A percentile compares a stretch with the other conserved stretches of the same genome.
Evolutionary conservation across 2,888 invertebrate genomes (phyloP).

Genomic region (Drosophila paramelanica): DNA sequence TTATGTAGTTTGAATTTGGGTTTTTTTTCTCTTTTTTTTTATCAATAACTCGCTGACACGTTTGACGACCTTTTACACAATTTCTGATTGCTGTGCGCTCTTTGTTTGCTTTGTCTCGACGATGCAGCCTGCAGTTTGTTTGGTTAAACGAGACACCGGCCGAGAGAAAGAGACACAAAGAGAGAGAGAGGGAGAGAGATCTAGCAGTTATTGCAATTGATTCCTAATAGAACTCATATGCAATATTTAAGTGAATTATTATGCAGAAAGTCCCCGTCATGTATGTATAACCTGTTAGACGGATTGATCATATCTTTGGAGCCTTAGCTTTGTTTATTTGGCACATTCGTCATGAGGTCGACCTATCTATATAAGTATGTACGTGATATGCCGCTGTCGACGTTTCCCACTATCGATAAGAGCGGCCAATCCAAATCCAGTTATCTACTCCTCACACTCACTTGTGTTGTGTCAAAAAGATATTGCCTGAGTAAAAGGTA

Average conservation of each 20-base stretch:
- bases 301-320: constrained; percentile 32
- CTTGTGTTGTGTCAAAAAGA: constrained; percentile 30
- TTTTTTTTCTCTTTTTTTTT: constrained; percentile 34
- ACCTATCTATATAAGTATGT: constrained; percentile 50
- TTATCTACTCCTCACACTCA: constrained; percentile 58
- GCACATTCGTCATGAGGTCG: constrained; percentile 60
- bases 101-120: constrained; percentile 48
- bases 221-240: neutral
- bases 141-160: constrained; percentile 18
- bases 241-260: neutral
- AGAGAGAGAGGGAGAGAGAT: too few species aligned
- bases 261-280: neutral
- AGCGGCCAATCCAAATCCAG: constrained; percentile 77
- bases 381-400: constrained; percentile 44
- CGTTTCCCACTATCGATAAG: constrained; percentile 71
- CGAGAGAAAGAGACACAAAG: too few species aligned
- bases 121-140: constrained; percentile 8
- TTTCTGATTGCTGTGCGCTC: constrained; percentile 44
- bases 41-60: constrained; percentile 49
- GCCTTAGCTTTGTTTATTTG: constrained; percentile 38
- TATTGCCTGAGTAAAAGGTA: constrained; percentile 65
- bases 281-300: constrained; percentile 32
- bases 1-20: constrained; percentile 42
- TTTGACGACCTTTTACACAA: constrained; percentile 71
- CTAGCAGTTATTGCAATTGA: constrained; percentile 4